These are phyloP conservation scores for Sitta carolinensis DNA, from an alignment of 2,797 vertebrate genomes.

Conservation along the genomic window DNA sequence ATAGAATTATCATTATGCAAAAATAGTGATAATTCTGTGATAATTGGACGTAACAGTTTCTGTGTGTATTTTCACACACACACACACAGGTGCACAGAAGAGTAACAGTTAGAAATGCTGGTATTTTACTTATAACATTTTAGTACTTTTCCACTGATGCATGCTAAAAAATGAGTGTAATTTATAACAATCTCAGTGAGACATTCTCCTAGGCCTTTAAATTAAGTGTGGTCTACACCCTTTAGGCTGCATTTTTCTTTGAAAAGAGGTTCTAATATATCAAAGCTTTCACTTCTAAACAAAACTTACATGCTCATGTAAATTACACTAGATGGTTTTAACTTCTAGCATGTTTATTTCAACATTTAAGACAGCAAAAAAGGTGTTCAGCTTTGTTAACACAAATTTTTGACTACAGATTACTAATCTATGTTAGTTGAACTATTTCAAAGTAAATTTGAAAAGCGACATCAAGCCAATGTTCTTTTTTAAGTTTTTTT, in stretches of 20 bases:
- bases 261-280: not conserved
- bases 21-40: not conserved
- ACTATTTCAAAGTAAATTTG: not conserved
- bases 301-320: not conserved
- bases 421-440: not conserved
- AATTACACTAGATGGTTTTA: not conserved
- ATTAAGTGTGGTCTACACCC: not conserved
- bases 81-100: not conserved
- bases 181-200: not conserved
- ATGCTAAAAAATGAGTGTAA: not conserved
- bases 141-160: not conserved
- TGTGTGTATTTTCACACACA: not conserved
- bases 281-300: not conserved
- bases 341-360: not conserved
- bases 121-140: not conserved
- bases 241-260: conserved; percentile 11
- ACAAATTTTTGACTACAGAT: not conserved
- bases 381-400: not conserved
- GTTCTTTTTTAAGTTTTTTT: not conserved
- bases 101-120: not conserved
- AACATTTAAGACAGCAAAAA: not conserved
- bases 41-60: not conserved
- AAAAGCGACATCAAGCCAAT: not conserved
- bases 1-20: not conserved
- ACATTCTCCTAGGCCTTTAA: conserved; percentile 25